Evolutionary conservation across 2,113 vertebrate species (phyloP), one percentile per base, ranked within the genome.

Genomic region (Limanda limanda): DNA sequence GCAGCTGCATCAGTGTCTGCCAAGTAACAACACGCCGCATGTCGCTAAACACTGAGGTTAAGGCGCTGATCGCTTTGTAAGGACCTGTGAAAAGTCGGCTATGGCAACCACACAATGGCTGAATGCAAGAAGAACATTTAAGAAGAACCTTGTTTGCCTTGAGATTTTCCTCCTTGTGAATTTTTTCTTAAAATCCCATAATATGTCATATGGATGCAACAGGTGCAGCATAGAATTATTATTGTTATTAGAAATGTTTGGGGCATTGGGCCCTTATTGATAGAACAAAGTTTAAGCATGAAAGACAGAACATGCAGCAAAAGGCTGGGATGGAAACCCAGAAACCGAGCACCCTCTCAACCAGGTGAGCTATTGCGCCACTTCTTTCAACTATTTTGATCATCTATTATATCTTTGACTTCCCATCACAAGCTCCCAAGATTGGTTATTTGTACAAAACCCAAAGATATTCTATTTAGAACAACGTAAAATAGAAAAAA

Each of bases 1-100:
- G 84, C 61, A 73, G 83, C 87, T 90, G 88, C 85, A 82, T 88
- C 52, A 35, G 73, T 72, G 66, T 74, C 76, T 67, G 79, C 71
- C 42, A 51, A 20, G 70, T 59, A 57, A 83, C 65, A 25, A 70
- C 85, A 66, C 68, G 56, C 60, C 75, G 67, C 64, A 45, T 73
- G 84, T 68, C 20, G 21, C 79, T 81, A 71, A 84, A 79, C 35
- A 15, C 70, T 57, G 59, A 67, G 45, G 62, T 74, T 74, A 64
- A 83, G 24, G 71, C 37, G 31, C 1, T 2, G 37, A 21, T 40
- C 11, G 59, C 48, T 68, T 69, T 82, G 57, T 70, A 71, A 64
- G 62, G 63, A 56, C 37, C 23, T 48, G 75, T 80, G 57, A 66
- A 68, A 72, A 59, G 23, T 23, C 27, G 61, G 3, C 56, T 37